Evolutionary conservation across 2,113 vertebrate genomes (phyloP).

Genomic region (Ellobius talpinus): DNA sequence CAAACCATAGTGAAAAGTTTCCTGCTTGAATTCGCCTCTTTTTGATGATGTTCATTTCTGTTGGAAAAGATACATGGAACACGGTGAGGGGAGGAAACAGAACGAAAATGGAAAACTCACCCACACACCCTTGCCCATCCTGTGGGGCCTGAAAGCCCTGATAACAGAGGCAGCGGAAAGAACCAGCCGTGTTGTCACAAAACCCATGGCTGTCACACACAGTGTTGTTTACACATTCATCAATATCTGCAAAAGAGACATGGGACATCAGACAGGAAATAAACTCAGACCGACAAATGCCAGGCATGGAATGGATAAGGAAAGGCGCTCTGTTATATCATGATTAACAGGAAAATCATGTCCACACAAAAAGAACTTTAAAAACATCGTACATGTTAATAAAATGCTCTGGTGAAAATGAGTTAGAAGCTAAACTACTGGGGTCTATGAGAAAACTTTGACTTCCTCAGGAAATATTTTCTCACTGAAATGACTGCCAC

Average conservation of each 20-base stretch:
- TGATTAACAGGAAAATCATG: slow-evolving; percentile 27
- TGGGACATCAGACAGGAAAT: slow-evolving; percentile 77
- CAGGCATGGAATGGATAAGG: neutral
- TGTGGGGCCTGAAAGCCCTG: slow-evolving; percentile 93
- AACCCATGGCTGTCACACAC: slow-evolving; percentile 92
- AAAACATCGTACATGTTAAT: slow-evolving; percentile 68
- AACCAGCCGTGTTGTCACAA: slow-evolving; percentile 96
- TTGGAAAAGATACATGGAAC: neutral
- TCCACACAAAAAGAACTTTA: slow-evolving; percentile 31
- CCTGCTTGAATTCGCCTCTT: neutral
- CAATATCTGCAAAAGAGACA: slow-evolving; percentile 91
- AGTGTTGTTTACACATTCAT: slow-evolving; percentile 94
- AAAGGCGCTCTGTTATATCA: neutral
- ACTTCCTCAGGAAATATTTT: slow-evolving; percentile 69
- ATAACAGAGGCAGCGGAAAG: slow-evolving; percentile 96
- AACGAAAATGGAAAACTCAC: slow-evolving; percentile 86
- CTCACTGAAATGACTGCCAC: neutral
- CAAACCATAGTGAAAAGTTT: neutral
- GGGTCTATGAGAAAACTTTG: slow-evolving; percentile 60
- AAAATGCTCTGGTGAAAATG: slow-evolving; percentile 70
- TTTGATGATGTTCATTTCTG: neutral
- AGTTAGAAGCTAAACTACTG: slow-evolving; percentile 14
- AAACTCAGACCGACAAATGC: slow-evolving; percentile 54
- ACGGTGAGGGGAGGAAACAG: neutral
- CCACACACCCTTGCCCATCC: slow-evolving; percentile 93